Evolutionary conservation across 2,888 invertebrate species (phyloP), one percentile per base, ranked within the genome.

Genomic region (Monopis laevigella): DNA sequence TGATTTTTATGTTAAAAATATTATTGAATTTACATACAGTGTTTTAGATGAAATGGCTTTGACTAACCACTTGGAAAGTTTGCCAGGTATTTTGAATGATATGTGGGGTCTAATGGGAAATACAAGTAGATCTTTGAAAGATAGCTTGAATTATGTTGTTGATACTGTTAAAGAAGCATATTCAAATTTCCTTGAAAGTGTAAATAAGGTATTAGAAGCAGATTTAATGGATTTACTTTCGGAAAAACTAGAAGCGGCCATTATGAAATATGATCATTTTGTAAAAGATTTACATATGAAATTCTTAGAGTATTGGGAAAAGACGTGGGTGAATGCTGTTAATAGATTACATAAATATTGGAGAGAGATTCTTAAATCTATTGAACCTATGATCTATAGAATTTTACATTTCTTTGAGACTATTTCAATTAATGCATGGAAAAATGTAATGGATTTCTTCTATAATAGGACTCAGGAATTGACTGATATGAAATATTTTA

Each of bases 61-160:
- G 35, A 81, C 88, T 43, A 86, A 88, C 45, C 91, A 92, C 58
- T 85, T 93, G 49, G 88, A 92, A 52, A 88, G 89, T 1, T 58
- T 93, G 39, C 93, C 93, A 0, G 89, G 88, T 35, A 90, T 93
- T 16, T 82, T 93, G 0, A 88, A 88, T 36, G 93, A 93, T 62
- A 84, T 93, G 56, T 92, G 90, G 90, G 89, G 90, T 3, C 86
- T 90, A 51, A 90, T 93, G 90, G 93, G 92, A 0, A 91, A 92
- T 41, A 92, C 92, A 0, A 92, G 92, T 6, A 84, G 88, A 49
- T 90, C 90, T 0, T 84, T 93, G 13, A 86, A 90, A 35, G 86
- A 89, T 48, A 90, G 90, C 48, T 71, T 93, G 7, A 68, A 87
- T 0, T 91, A 88, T 86, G 82, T 91, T 0, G 86, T 91, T 0